These are phyloP conservation scores for Araneus ventricosus DNA, from an alignment of 1,140 invertebrate species.

Conservation along the genomic window DNA sequence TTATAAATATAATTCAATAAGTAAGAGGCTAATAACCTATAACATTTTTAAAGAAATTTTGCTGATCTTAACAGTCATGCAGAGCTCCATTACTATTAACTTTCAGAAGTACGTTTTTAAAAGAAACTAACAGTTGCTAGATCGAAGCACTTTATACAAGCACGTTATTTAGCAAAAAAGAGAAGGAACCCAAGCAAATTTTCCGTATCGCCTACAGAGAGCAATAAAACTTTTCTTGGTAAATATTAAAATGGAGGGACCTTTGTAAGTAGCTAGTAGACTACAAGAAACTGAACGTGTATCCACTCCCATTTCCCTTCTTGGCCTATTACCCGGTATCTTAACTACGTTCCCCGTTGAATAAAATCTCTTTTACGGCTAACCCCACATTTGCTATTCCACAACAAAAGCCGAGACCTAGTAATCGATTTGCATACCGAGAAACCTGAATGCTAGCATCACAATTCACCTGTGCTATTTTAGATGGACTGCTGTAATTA, in stretches of 20 bases:
- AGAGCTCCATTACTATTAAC: neutral
- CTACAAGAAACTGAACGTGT: neutral
- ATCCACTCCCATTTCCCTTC: neutral
- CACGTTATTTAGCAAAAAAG: neutral
- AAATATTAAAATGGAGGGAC: conserved; percentile 5
- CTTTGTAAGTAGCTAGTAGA: neutral
- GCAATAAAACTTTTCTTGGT: conserved; percentile 17
- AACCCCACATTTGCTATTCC: conserved; percentile 44
- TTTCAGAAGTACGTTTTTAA: neutral
- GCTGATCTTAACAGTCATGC: neutral
- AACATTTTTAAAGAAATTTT: neutral
- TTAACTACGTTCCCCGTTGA: conserved; percentile 21
- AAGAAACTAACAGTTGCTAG: neutral
- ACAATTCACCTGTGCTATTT: conserved; percentile 48
- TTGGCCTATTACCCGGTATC: neutral
- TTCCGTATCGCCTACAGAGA: neutral
- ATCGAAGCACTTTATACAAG: neutral
- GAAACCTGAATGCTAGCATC: neutral
- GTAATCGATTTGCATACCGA: conserved; percentile 42
- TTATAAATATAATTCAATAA: neutral
- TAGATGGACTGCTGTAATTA: conserved; percentile 54
- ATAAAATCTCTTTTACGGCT: conserved; percentile 44
- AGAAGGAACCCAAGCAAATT: neutral
- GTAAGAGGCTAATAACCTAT: neutral
- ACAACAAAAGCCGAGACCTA: neutral